Percentiles rank a stretch among this genome's conserved stretches.
Conservation (phyloP, 2,888 invertebrate genomes). For the Balanococcus diminutus region DNA sequence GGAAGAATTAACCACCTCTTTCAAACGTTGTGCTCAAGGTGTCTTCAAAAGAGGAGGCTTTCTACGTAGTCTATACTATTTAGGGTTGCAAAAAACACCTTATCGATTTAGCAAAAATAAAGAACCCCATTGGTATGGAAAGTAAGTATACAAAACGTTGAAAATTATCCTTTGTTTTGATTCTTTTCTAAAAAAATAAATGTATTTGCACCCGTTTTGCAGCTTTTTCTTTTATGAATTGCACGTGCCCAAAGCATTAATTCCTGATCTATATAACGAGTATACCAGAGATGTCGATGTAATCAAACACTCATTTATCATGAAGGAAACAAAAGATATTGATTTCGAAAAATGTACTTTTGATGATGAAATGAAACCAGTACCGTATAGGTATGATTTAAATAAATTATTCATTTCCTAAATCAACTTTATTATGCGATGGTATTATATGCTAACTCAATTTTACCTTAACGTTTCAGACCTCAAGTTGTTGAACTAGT, state of each 20-base stretch:
- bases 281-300: slow-evolving; percentile 24
- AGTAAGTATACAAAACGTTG: not conserved
- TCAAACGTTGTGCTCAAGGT: slow-evolving; percentile 6
- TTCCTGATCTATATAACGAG: not conserved
- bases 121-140: not conserved
- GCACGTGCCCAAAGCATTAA: slow-evolving; percentile 20
- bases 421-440: too few relatives aligned
- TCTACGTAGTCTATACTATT: slow-evolving; percentile 6
- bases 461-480: not conserved
- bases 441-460: not conserved
- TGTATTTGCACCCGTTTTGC: not conserved
- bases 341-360: slow-evolving; percentile 40
- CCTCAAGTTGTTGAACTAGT: slow-evolving; percentile 41
- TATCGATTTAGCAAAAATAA: slow-evolving; percentile 12
- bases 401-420: not conserved
- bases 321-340: not conserved
- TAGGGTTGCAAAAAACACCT: slow-evolving; percentile 36
- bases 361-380: slow-evolving; percentile 47
- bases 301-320: not conserved
- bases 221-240: slow-evolving; percentile 40
- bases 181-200: not conserved
- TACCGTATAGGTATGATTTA: slow-evolving; percentile 37
- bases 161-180: not conserved
- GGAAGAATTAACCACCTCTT: slow-evolving; percentile 16
- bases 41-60: slow-evolving; percentile 17